A percentile compares a stretch with the other conserved stretches of the same genome.
These are phyloP conservation scores for Parotia lawesii DNA, from an alignment of 2,113 vertebrate species.

Conservation along the genomic window DNA sequence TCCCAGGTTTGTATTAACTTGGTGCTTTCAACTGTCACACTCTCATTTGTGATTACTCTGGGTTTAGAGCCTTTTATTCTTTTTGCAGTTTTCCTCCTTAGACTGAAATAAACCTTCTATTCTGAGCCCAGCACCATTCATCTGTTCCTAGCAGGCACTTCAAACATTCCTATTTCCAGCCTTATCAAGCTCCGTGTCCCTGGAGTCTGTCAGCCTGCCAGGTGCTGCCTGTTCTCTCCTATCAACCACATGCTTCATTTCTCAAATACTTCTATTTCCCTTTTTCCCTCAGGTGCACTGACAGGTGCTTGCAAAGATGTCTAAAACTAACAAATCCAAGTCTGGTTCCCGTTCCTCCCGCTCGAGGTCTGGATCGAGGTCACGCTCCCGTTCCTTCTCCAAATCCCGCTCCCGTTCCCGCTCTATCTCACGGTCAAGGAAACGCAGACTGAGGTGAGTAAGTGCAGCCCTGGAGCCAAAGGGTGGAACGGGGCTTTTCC, in stretches of 20 bases:
- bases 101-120: background rate
- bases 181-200: background rate
- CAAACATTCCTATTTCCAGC: background rate
- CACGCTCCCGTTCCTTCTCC: conserved; percentile 88
- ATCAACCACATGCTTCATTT: background rate
- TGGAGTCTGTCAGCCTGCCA: background rate
- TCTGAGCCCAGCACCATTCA: background rate
- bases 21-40: background rate
- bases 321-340: conserved; percentile 89
- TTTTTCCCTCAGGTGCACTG: conserved; percentile 49
- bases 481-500: background rate
- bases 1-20: background rate
- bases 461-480: background rate
- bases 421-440: conserved; percentile 89
- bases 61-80: background rate
- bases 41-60: background rate
- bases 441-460: conserved; percentile 88
- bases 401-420: conserved; percentile 86
- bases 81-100: background rate
- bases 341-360: conserved; percentile 87
- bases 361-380: conserved; percentile 85
- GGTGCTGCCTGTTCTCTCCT: background rate
- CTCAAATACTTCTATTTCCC: background rate
- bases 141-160: background rate
- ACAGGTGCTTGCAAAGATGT: conserved; percentile 80